Conservation (phyloP, 1,140 invertebrate species). For the Drosophila repletoides region DNA sequence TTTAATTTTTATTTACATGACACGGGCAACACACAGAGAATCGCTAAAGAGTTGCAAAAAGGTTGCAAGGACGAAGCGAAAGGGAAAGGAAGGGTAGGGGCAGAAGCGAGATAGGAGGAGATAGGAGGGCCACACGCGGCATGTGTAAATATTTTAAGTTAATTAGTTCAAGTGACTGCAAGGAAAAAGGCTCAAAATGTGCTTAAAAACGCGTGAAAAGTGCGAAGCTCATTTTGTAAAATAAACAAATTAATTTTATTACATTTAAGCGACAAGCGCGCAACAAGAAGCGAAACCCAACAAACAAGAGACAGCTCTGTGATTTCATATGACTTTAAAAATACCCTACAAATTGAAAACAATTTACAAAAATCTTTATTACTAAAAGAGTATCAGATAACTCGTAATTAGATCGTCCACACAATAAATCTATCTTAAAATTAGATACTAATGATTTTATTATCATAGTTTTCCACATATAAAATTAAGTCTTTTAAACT, state of each 20-base stretch:
- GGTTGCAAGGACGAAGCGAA: slow-evolving; percentile 4
- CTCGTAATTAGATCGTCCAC: too few species aligned
- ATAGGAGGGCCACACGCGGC: slow-evolving; percentile 12
- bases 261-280: slow-evolving; percentile 43
- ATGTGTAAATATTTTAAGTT: slow-evolving; percentile 73
- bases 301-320: not conserved
- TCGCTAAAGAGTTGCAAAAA: slow-evolving; percentile 46
- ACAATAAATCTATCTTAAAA: too few species aligned
- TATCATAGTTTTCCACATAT: too few species aligned
- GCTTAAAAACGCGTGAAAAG: slow-evolving; percentile 66
- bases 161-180: slow-evolving; percentile 55
- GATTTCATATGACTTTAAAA: not conserved
- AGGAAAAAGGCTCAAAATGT: slow-evolving; percentile 41
- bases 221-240: slow-evolving; percentile 67
- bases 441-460: too few species aligned
- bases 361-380: not conserved
- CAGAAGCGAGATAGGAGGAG: not conserved
- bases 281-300: not conserved
- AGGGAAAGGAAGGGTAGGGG: not conserved
- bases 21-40: slow-evolving; percentile 32
- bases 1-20: slow-evolving; percentile 71
- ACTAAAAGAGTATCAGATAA: not conserved
- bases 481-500: too few species aligned
- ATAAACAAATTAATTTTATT: slow-evolving; percentile 73
- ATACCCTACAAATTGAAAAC: not conserved